phyloP scores from a whole-genome alignment of 2,888 invertebrate species.

The Antheraea assamensis region DNA sequence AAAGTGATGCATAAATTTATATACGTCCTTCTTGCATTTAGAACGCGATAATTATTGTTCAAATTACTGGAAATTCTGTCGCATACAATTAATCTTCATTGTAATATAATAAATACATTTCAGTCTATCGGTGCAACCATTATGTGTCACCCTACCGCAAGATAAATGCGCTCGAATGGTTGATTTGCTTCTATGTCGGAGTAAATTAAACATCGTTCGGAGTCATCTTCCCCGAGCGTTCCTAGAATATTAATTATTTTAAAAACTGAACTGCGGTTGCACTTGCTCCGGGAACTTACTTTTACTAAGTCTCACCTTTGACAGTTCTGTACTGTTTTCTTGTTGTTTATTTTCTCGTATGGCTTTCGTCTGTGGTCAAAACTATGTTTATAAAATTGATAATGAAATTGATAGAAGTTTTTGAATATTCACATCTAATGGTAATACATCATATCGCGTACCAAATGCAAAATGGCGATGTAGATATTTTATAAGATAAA shows the following conservation, averaged over 20 bases:
- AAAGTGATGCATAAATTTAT: too few relatives aligned
- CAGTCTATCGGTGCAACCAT: neutral
- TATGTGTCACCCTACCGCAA: neutral
- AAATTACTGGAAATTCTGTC: neutral
- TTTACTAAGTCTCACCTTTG: neutral
- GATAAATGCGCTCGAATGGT: constrained; percentile 25
- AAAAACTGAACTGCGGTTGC: neutral
- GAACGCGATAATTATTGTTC: neutral
- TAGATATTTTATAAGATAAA: too few relatives aligned
- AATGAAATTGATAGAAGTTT: too few relatives aligned
- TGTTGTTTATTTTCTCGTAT: too few relatives aligned
- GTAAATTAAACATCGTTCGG: constrained; percentile 25
- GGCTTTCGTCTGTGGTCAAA: neutral
- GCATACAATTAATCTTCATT: neutral
- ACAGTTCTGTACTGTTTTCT: neutral
- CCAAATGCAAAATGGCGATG: too few relatives aligned
- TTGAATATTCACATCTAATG: too few relatives aligned
- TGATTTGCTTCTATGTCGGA: constrained; percentile 20
- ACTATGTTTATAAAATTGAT: neutral
- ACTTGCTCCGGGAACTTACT: neutral
- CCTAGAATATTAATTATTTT: neutral
- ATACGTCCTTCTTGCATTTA: too few relatives aligned
- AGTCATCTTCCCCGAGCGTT: neutral
- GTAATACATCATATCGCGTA: too few relatives aligned
- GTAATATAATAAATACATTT: too few relatives aligned